These are phyloP conservation scores for Cynoglossus semilaevis DNA, from an alignment of 2,113 vertebrate genomes.

Conservation along the genomic window DNA sequence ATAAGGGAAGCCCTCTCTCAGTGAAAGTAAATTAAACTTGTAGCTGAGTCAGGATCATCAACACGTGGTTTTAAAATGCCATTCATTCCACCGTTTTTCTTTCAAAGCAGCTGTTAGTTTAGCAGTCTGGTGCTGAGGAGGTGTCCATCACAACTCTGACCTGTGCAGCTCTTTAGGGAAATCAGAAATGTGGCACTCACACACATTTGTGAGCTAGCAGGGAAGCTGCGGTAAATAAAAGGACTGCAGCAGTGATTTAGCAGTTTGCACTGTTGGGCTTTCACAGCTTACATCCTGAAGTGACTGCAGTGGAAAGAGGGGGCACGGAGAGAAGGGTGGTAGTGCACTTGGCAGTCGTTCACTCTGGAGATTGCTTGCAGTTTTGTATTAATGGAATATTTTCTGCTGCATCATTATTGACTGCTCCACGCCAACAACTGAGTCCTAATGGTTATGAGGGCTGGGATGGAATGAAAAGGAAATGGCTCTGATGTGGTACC, in stretches of 20 bases:
- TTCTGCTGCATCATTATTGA: slow-evolving; percentile 62
- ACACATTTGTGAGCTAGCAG: not conserved
- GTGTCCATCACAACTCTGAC: slow-evolving; percentile 38
- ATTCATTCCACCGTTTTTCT: not conserved
- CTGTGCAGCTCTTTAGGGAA: not conserved
- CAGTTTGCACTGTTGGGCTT: slow-evolving; percentile 42
- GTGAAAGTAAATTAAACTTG: slow-evolving; percentile 18
- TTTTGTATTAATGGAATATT: slow-evolving; percentile 52
- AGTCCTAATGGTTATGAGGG: slow-evolving; percentile 31
- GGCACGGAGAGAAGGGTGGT: not conserved
- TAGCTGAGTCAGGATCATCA: slow-evolving; percentile 25
- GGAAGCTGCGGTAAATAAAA: slow-evolving; percentile 35
- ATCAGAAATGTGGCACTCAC: not conserved
- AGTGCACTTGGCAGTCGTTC: slow-evolving; percentile 30
- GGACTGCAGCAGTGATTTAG: slow-evolving; percentile 53
- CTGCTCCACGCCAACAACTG: slow-evolving; percentile 36
- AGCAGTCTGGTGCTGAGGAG: slow-evolving; percentile 31
- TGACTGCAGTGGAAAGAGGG: slow-evolving; percentile 34
- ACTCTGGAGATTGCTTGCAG: slow-evolving; percentile 42
- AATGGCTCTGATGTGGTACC: slow-evolving; percentile 20
- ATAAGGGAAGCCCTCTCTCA: slow-evolving; percentile 17
- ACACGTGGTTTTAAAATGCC: slow-evolving; percentile 2
- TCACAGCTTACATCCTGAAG: slow-evolving; percentile 24
- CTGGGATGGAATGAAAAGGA: slow-evolving; percentile 28
- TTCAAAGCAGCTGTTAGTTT: slow-evolving; percentile 12